Evolutionary conservation across 2,113 vertebrate species (phyloP).

Genomic region (Micronycteris hirsuta): DNA sequence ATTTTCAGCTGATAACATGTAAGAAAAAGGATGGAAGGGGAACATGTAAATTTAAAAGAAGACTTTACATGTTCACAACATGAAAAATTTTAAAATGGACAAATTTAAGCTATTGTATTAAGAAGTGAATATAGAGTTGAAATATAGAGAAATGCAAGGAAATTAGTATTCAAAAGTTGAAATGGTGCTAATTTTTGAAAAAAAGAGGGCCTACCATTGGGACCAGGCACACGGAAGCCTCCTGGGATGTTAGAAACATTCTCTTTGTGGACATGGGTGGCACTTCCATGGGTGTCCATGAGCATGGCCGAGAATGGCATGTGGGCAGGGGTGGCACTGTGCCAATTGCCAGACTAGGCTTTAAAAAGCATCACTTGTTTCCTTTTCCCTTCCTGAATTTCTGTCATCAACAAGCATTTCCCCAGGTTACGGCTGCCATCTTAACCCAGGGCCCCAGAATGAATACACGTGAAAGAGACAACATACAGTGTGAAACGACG

Average conservation of each 20-base stretch:
- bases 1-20: not conserved
- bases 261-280: not conserved
- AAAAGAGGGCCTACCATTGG: not conserved
- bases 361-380: not conserved
- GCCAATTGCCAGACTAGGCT: not conserved
- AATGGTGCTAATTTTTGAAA: not conserved
- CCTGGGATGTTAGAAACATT: not conserved
- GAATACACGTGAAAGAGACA: not conserved
- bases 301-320: not conserved
- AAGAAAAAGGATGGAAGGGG: not conserved
- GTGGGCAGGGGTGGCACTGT: not conserved
- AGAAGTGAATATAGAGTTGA: not conserved
- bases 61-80: not conserved
- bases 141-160: not conserved
- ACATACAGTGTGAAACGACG: fast-evolving
- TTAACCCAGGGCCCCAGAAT: not conserved
- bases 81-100: not conserved
- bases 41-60: not conserved
- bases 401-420: not conserved
- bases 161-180: not conserved
- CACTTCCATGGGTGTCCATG: not conserved
- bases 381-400: not conserved
- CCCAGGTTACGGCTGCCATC: not conserved
- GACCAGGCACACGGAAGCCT: not conserved
- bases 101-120: not conserved